Evolutionary conservation across 2,888 invertebrate species (phyloP).

Genomic region (Tridacna gigas): DNA sequence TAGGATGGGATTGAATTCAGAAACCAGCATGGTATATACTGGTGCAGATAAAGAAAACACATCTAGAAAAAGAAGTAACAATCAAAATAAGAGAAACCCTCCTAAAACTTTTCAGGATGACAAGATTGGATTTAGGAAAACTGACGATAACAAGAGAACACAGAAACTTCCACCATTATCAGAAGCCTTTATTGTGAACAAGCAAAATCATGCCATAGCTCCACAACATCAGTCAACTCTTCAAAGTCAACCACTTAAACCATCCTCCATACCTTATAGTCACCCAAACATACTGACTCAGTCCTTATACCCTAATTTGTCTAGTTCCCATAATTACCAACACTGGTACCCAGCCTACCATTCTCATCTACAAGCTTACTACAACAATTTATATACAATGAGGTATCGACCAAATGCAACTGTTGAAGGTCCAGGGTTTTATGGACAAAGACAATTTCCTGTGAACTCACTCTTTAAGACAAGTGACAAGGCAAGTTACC

Average conservation of each 20-base stretch:
- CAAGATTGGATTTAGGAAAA: background rate
- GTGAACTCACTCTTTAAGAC: no score
- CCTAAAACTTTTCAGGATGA: background rate
- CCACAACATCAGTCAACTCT: background rate
- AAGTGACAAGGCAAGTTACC: no score
- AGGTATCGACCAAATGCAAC: background rate
- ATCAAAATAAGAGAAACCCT: background rate
- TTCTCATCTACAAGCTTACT: slow-evolving; percentile 48
- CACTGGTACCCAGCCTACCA: slow-evolving; percentile 31
- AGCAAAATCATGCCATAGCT: background rate
- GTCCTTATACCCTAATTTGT: background rate
- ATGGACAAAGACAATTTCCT: background rate
- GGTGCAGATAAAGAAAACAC: background rate
- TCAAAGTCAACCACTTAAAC: background rate
- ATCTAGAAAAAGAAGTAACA: background rate
- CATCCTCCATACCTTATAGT: background rate
- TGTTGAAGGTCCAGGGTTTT: background rate
- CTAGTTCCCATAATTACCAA: slow-evolving; percentile 9
- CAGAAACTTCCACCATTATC: slow-evolving; percentile 24
- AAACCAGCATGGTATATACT: background rate
- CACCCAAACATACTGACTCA: background rate
- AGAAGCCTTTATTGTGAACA: slow-evolving; percentile 15
- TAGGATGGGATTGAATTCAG: background rate
- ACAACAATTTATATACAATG: slow-evolving; percentile 46
- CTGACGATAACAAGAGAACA: background rate